Evolutionary conservation across 64 coral and sea anemone genomes (phyloP).

Genomic region (Cladopsammia gracilis): DNA sequence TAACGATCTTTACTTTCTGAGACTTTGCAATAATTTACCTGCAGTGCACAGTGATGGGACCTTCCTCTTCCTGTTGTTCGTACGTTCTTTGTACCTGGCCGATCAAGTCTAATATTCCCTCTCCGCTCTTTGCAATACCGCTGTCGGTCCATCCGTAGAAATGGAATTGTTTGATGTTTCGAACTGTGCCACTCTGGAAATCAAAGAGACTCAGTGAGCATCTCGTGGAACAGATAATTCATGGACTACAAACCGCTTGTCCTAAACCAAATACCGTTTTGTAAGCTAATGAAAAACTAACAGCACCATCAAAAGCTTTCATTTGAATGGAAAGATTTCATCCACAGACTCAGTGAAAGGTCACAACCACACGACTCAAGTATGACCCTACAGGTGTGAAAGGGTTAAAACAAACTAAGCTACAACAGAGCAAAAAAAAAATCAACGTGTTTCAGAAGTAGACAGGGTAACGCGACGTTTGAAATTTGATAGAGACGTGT

Average conservation of each 20-base stretch:
- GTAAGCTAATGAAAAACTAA: too few relatives aligned
- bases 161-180: slow-evolving; percentile 91
- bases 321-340: too few relatives aligned
- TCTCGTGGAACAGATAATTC: background rate
- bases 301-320: too few relatives aligned
- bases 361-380: too few relatives aligned
- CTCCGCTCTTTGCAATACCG: slow-evolving; percentile 71
- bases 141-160: slow-evolving; percentile 89
- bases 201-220: background rate
- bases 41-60: slow-evolving; percentile 92
- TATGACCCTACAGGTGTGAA: too few relatives aligned
- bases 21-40: slow-evolving; percentile 18
- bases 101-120: slow-evolving; percentile 90
- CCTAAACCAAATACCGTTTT: too few relatives aligned
- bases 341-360: too few relatives aligned
- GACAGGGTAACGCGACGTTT: too few relatives aligned
- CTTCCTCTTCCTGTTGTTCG: slow-evolving; percentile 88
- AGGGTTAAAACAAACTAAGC: too few relatives aligned
- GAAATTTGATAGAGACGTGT: too few relatives aligned
- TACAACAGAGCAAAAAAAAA: too few relatives aligned
- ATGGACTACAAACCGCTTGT: background rate
- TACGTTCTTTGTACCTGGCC: slow-evolving; percentile 91
- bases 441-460: too few relatives aligned
- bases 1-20: background rate
- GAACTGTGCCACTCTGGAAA: slow-evolving; percentile 79